Conservation (phyloP, 2,888 invertebrate genomes). For the Coleophora deauratella region DNA sequence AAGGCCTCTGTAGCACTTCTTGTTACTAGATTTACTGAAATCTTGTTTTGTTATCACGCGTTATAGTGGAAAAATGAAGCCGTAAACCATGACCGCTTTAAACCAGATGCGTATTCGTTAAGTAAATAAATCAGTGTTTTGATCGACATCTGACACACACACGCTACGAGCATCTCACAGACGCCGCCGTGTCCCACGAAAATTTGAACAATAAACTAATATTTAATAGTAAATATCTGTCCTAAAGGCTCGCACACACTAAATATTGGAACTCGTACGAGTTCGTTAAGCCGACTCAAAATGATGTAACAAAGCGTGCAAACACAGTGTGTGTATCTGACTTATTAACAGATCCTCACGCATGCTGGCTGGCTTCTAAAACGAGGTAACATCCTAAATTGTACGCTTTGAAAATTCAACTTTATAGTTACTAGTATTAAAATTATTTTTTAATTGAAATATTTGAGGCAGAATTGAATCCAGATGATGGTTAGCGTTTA, state of each 20-base stretch:
- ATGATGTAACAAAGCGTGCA: slow-evolving; percentile 64
- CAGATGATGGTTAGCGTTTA: slow-evolving; percentile 59
- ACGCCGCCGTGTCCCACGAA: slow-evolving; percentile 43
- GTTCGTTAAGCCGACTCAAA: slow-evolving; percentile 64
- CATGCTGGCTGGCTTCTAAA: slow-evolving; percentile 16
- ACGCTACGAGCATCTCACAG: slow-evolving; percentile 48
- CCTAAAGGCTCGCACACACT: slow-evolving; percentile 62
- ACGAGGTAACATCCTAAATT: slow-evolving; percentile 11
- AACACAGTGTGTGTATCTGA: slow-evolving; percentile 57
- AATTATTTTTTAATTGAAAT: slow-evolving; percentile 14
- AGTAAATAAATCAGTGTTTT: slow-evolving; percentile 22
- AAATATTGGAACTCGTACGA: slow-evolving; percentile 54
- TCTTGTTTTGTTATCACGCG: too few relatives aligned
- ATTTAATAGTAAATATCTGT: slow-evolving; percentile 62
- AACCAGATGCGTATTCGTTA: slow-evolving; percentile 5
- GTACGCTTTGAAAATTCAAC: slow-evolving; percentile 14
- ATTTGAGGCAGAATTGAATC: slow-evolving; percentile 41
- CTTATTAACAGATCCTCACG: slow-evolving; percentile 67
- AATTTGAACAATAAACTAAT: slow-evolving; percentile 60
- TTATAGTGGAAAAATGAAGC: too few relatives aligned
- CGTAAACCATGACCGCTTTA: slow-evolving; percentile 3
- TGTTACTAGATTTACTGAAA: too few relatives aligned
- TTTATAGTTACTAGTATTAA: slow-evolving; percentile 16
- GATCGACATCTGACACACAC: slow-evolving; percentile 45
- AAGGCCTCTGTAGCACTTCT: too few relatives aligned